A percentile compares a stretch with the other conserved stretches of the same genome.
Conservation (phyloP, 37 sponge, comb jelly and placozoan species). For the Haliclona indistincta region DNA sequence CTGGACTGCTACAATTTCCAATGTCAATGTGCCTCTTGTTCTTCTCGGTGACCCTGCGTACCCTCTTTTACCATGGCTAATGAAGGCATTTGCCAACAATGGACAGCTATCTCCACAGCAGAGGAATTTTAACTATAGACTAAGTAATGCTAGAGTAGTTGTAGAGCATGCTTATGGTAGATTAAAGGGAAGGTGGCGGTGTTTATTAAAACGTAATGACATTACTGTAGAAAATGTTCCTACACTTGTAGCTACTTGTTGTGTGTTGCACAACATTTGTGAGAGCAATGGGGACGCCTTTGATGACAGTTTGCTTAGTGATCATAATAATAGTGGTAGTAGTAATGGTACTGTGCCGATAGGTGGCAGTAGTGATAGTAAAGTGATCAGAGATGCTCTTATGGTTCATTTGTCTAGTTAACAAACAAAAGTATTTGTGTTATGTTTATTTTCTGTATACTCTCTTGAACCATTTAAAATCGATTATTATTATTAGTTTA, state of each 20-base stretch:
- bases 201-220: constrained; percentile 23
- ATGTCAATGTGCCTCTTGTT: constrained; percentile 16
- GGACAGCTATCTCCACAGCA: constrained; percentile 13
- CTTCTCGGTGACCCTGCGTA: constrained; percentile 50
- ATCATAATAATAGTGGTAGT: no score
- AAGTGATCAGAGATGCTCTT: no score
- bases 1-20: neutral
- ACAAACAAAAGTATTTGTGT: no score
- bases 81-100: constrained; percentile 35
- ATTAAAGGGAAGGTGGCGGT: constrained; percentile 45
- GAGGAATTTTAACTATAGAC: constrained; percentile 28
- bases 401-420: no score
- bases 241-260: constrained; percentile 24
- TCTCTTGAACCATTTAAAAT: no score
- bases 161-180: constrained; percentile 37
- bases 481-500: no score
- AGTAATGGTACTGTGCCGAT: no score
- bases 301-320: constrained; percentile 26
- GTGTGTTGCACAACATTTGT: constrained; percentile 38
- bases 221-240: constrained; percentile 1
- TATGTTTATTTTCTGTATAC: no score
- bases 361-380: no score
- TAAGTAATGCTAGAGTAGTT: constrained; percentile 21
- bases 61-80: constrained; percentile 49
- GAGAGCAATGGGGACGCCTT: constrained; percentile 8